Base-by-base conservation (phyloP, 1,140 invertebrate genomes). In the Sminthurides bifidus region DNA sequence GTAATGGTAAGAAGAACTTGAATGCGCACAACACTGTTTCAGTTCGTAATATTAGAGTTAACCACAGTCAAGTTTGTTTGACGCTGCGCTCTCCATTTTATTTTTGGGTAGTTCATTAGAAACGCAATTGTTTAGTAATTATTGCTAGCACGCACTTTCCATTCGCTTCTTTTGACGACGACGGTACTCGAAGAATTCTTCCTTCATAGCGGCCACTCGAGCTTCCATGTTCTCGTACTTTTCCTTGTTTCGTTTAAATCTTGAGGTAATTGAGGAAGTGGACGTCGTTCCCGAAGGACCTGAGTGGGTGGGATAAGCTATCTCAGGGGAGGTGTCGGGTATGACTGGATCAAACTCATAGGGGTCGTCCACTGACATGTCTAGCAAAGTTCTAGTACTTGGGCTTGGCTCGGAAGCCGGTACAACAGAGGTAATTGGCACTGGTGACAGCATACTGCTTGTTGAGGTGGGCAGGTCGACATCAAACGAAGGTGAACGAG, bases 101-200 rank as follows among this genome's bases (percentile, higher is more conserved):
- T n/a, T n/a, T n/a, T n/a, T n/a, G n/a, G n/a, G n/a, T n/a, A n/a
- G n/a, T n/a, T n/a, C n/a, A n/a, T n/a, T n/a, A n/a, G n/a, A n/a
- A n/a, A n/a, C n/a, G n/a, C n/a, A n/a, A n/a, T n/a, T 35, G 35
- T 54, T 48, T 40, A 33, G 49, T 30, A 52, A 52, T 65, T 65
- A 65, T 65, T 65, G 59, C 59, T 64, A 87, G 74, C 83, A 86
- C 61, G 78, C 81, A 71, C 83, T 85, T 69, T 85, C 83, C 51
- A 85, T 70, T 69, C 81, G 77, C 48, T 73, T 67, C 41, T 86
- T 87, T 70, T 92, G 89, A 35, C 87, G 76, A 66, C 88, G 83
- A 51, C 89, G 78, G 72, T 92, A 94, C 68, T 91, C 84, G 68
- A 92, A 82, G 72, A 93, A 96, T 71, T 95, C 91, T 69, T 92